A percentile compares a stretch with the other conserved stretches of the same genome.
These are phyloP conservation scores for Scomber colias DNA, from an alignment of 2,113 vertebrate genomes.

Conservation along the genomic window DNA sequence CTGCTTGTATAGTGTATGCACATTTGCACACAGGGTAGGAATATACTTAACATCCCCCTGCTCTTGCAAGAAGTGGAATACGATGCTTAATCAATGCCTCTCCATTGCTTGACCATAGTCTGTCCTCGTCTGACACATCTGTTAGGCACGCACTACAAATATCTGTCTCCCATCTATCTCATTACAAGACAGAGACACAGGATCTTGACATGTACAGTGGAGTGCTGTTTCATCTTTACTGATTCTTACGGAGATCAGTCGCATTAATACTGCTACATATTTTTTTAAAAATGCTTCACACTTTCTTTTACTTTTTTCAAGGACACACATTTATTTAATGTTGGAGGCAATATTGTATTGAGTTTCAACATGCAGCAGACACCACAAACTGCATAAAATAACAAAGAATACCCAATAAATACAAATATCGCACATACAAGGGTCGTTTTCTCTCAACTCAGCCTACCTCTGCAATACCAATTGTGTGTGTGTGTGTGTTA, in stretches of 20 bases:
- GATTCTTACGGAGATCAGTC: background rate
- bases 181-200: background rate
- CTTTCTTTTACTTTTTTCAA: too few species aligned
- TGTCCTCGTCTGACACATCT: slow-evolving; percentile 14
- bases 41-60: too few species aligned
- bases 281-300: background rate
- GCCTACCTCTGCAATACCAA: too few species aligned
- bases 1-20: background rate
- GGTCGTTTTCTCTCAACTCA: too few species aligned
- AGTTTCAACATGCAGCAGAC: too few species aligned
- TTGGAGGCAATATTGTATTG: too few species aligned
- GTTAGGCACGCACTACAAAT: background rate
- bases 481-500: background rate
- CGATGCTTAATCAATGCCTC: background rate
- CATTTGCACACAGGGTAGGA: too few species aligned
- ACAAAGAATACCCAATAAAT: too few species aligned
- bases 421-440: too few species aligned
- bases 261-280: background rate
- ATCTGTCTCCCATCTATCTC: slow-evolving; percentile 11
- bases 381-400: too few species aligned
- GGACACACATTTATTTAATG: too few species aligned
- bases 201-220: background rate
- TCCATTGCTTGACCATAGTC: background rate
- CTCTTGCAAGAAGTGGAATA: background rate
- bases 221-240: background rate